Conservation (phyloP, 2,797 vertebrate genomes). For the Argyrosomus regius region DNA sequence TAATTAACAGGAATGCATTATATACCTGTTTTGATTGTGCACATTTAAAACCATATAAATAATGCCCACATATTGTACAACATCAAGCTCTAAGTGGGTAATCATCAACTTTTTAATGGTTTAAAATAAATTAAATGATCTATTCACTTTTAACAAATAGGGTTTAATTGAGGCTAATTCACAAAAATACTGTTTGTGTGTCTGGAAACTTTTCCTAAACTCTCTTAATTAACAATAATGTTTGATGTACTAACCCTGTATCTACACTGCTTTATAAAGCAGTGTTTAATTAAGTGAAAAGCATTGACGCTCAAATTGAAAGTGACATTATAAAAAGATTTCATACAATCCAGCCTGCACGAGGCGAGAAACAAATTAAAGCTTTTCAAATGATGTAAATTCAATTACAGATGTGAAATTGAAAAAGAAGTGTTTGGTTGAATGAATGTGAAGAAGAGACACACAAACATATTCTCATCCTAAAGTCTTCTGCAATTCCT, state of each 20-base stretch:
- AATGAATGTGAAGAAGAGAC: background rate
- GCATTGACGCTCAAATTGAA: background rate
- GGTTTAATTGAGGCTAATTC: slow-evolving; percentile 3
- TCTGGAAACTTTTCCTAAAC: background rate
- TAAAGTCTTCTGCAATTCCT: background rate
- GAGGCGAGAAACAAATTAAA: slow-evolving; percentile 6
- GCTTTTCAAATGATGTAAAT: slow-evolving; percentile 1
- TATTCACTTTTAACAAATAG: background rate
- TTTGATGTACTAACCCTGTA: background rate
- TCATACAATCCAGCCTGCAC: background rate
- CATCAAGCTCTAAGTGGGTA: background rate
- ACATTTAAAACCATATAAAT: background rate
- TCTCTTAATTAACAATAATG: background rate
- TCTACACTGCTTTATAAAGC: background rate
- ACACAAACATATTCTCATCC: background rate
- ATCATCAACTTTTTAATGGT: background rate
- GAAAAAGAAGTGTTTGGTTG: background rate
- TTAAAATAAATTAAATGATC: background rate
- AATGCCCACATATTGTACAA: background rate
- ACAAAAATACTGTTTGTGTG: background rate
- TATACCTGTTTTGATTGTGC: background rate
- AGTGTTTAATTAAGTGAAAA: background rate
- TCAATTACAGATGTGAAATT: background rate
- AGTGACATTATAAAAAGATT: background rate
- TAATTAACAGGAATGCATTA: background rate